Evolutionary conservation across 2,113 vertebrate genomes (phyloP).

Genomic region (Halichoeres trimaculatus): DNA sequence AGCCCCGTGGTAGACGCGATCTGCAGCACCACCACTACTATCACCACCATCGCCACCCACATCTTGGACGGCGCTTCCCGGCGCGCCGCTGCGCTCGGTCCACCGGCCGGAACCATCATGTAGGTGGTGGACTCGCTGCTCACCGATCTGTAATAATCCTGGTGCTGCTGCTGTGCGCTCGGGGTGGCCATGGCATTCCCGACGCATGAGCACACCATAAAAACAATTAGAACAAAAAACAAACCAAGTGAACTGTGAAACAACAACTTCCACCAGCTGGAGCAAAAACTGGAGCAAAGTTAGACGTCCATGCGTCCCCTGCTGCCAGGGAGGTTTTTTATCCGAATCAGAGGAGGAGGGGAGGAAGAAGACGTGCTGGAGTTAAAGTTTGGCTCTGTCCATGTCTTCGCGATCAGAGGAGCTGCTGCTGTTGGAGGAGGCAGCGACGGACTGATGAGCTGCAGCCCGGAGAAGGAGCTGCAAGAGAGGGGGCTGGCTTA

Average conservation of each 20-base stretch:
- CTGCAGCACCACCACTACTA: constrained; percentile 85
- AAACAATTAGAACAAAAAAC: neutral
- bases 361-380: neutral
- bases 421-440: constrained; percentile 34
- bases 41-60: constrained; percentile 86
- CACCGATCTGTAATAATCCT: constrained; percentile 86
- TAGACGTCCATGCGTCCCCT: constrained; percentile 61
- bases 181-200: constrained; percentile 86
- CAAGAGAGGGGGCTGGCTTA: constrained; percentile 69
- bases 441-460: constrained; percentile 34
- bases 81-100: constrained; percentile 56
- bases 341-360: neutral
- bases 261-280: constrained; percentile 24
- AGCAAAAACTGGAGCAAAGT: constrained; percentile 5
- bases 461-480: constrained; percentile 13
- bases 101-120: constrained; percentile 85
- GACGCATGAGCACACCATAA: constrained; percentile 70
- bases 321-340: constrained; percentile 1
- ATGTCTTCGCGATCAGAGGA: constrained; percentile 43
- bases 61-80: constrained; percentile 81
- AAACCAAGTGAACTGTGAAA: constrained; percentile 18
- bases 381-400: constrained; percentile 42
- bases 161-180: constrained; percentile 80
- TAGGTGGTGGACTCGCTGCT: constrained; percentile 87
- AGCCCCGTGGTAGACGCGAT: constrained; percentile 86